phyloP scores from a whole-genome alignment of 92 coral and sea anemone genomes.

The Nematostella vectensis region DNA sequence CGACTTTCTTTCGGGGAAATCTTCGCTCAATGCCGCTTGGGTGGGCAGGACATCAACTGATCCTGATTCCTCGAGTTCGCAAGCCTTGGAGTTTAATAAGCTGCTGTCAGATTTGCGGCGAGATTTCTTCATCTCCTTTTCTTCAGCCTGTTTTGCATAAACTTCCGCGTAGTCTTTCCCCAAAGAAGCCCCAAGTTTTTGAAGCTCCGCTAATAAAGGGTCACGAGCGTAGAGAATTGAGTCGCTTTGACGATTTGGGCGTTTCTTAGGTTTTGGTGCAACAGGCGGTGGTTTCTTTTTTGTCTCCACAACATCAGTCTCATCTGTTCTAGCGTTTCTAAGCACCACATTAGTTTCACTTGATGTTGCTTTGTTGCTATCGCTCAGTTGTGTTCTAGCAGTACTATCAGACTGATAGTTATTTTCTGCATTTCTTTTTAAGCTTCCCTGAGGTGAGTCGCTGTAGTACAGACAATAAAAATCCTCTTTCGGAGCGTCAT shows the following conservation, averaged over 20 bases:
- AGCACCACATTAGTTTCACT: not conserved
- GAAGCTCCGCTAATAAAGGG: constrained; percentile 17
- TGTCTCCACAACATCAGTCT: not conserved
- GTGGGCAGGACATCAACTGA: constrained; percentile 15
- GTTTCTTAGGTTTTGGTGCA: constrained; percentile 39
- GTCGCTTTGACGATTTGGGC: constrained; percentile 2
- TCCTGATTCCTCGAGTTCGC: constrained; percentile 12
- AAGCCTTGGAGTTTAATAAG: constrained; percentile 9
- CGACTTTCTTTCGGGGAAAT: constrained; percentile 10
- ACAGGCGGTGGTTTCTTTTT: constrained; percentile 37
- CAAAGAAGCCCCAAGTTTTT: constrained; percentile 14
- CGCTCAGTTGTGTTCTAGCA: not conserved
- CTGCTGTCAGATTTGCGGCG: constrained; percentile 1
- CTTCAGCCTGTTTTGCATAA: constrained; percentile 1
- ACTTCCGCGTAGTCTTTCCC: constrained; percentile 16
- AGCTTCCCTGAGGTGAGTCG: constrained; percentile 51
- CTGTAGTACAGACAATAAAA: constrained; percentile 59
- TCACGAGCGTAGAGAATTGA: not conserved
- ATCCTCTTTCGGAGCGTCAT: constrained; percentile 25
- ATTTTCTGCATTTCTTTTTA: constrained; percentile 18
- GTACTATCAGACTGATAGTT: not conserved
- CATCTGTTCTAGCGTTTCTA: not conserved
- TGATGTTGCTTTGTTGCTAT: not conserved
- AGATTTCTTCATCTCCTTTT: not conserved
- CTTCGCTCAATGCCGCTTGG: constrained; percentile 14